A percentile compares a stretch with the other conserved stretches of the same genome.
phyloP scores from a whole-genome alignment of 2,888 invertebrate species.

The Drosophila limbata region DNA sequence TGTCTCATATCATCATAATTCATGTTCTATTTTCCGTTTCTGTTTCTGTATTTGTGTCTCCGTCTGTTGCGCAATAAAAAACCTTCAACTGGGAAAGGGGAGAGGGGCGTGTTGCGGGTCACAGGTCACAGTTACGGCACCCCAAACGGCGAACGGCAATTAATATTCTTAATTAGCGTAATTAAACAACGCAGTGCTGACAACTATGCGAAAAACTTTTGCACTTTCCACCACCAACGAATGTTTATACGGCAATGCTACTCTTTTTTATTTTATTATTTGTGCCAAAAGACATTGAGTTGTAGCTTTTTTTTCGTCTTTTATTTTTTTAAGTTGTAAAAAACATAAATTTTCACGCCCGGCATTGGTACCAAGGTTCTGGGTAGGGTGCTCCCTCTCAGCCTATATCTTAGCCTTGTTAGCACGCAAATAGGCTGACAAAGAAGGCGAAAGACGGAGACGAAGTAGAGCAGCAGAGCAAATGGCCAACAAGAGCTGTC shows the following conservation, averaged over 20 bases:
- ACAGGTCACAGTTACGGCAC: slow-evolving; percentile 32
- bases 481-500: slow-evolving; percentile 50
- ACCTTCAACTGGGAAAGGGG: slow-evolving; percentile 3
- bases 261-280: slow-evolving; percentile 19
- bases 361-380: slow-evolving; percentile 49
- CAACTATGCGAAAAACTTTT: slow-evolving; percentile 83
- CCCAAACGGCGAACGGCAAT: slow-evolving; percentile 73
- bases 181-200: slow-evolving; percentile 84
- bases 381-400: slow-evolving; percentile 15
- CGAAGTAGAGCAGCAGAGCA: slow-evolving; percentile 1
- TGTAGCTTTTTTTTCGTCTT: slow-evolving; percentile 15
- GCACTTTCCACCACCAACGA: slow-evolving; percentile 21
- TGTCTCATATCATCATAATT: slow-evolving; percentile 73
- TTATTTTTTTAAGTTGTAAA: slow-evolving; percentile 27
- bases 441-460: not conserved
- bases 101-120: slow-evolving; percentile 17
- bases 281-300: slow-evolving; percentile 48
- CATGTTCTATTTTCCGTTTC: slow-evolving; percentile 63
- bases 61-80: slow-evolving; percentile 34
- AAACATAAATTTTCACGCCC: slow-evolving; percentile 79
- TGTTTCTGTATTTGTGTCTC: not conserved
- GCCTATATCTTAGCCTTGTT: slow-evolving; percentile 54
- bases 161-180: slow-evolving; percentile 85
- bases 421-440: slow-evolving; percentile 65
- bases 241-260: slow-evolving; percentile 36